Evolutionary conservation across 1,140 invertebrate genomes (phyloP), one percentile per base, ranked within the genome.

Genomic region (Teleogryllus occipitalis): DNA sequence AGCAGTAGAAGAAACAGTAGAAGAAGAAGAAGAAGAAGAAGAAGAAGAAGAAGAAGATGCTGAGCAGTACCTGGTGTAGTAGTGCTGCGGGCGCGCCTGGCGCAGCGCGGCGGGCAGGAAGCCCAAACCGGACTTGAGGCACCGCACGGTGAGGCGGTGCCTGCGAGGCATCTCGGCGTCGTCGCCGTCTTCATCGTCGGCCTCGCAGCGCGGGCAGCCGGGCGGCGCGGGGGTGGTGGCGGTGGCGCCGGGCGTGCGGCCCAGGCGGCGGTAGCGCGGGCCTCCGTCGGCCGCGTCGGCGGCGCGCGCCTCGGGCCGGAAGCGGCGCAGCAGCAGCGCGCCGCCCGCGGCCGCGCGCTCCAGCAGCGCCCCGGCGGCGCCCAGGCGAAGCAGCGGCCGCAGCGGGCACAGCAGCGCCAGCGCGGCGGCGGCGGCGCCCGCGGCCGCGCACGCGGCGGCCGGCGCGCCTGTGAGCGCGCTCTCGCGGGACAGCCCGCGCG

Each of bases 331-430:
- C 5, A 86, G 47, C n/a, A 83, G 77, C 21, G 80, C 80, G 18
- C 81, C 81, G 27, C 83, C 83, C 14, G 80, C 79, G 10, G 85
- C 39, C 8, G 82, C 81, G 75, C 84, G 84, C 78, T 84, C 85
- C 10, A 85, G 54, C 18, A 86, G 78, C 15, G 81, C 77, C 8
- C 84, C 77, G 39, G 81, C 82, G 79, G 84, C 85, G 12, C 85
- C 80, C 46, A 85, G 75, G 80, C 83, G 83, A 21, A 86, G 82
- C 27, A 86, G 80, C 80, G 85, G 84, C 7, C 83, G 82, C 81
- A 92, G 81, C 0, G 91, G 91, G 83, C 91, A 92, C 15, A 91
- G 90, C 82, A 92, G 92, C 5, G 91, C 90, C 79, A 92, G 82
- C 82, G 91, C 27, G 18, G 54, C 92, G 65, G 90, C 90, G 77